These are phyloP conservation scores for Orchestes rusci DNA, from an alignment of 2,888 invertebrate species.

Conservation along the genomic window DNA sequence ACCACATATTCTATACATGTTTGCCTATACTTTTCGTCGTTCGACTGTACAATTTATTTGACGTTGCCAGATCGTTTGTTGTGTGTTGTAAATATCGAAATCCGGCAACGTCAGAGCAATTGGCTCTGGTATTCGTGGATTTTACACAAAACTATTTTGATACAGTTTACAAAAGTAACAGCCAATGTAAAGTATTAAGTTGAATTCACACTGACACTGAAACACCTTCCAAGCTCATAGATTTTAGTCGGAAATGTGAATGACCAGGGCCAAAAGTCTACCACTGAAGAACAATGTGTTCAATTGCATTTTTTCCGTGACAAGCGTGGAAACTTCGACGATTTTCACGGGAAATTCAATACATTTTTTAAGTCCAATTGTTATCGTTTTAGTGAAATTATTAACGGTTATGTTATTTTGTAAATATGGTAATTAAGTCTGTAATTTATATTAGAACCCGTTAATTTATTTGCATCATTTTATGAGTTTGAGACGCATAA, in stretches of 20 bases:
- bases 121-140: conserved; percentile 24
- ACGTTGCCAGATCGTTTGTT: conserved; percentile 15
- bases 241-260: conserved; percentile 15
- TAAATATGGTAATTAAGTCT: too few relatives aligned
- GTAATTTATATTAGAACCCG: too few relatives aligned
- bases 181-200: conserved; percentile 23
- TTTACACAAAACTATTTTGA: conserved; percentile 15
- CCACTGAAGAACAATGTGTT: conserved; percentile 33
- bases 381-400: too few relatives aligned
- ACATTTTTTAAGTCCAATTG: too few relatives aligned
- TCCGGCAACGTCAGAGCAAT: conserved; percentile 17
- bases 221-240: conserved; percentile 21
- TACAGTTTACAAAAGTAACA: conserved; percentile 16
- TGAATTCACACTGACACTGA: conserved; percentile 17
- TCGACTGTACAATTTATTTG: conserved; percentile 34
- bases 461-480: too few relatives aligned
- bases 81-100: neutral
- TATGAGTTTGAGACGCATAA: too few relatives aligned
- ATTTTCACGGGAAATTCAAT: too few relatives aligned
- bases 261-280: conserved; percentile 32
- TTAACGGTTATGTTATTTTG: too few relatives aligned
- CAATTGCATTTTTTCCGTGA: conserved; percentile 26
- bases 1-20: conserved; percentile 42
- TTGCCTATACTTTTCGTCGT: conserved; percentile 38
- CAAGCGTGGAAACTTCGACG: too few relatives aligned